Base-by-base conservation (phyloP, 1,140 invertebrate genomes). In the Dendrolimus kikuchii region DNA sequence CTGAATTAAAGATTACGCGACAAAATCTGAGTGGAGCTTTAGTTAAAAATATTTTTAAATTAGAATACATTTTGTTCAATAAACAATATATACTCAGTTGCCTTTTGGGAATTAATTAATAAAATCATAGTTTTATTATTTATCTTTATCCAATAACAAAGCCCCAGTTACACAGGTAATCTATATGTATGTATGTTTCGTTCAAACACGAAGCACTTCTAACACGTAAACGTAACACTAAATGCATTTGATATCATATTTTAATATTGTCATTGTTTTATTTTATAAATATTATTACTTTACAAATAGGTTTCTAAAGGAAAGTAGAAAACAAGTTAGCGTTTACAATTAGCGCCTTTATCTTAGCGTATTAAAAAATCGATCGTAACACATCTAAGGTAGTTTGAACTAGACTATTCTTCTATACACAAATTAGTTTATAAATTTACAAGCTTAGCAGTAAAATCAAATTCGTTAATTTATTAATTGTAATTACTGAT, bases 231-330 rank as follows among this genome's bases (percentile, higher is more conserved):
- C 64, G 63, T 80, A 81, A 77, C 47, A 68, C 74, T 77, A 77
- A 77, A 73, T 68, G 68, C 71, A 63, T 68, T 74, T 72, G 23
- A 23, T 23, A 75, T 82, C 73, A 79, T 73, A 77, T 74, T 68
- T 78, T 80, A 86, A 81, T 83, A 86, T 86, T 86, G 80, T 83
- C 80, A 82, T 83, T 76, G 74, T 75, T 79, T 70, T 81, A 74
- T 56, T 78, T 78, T 72, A 77, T 81, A 77, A 81, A 72, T 77
- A 74, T 77, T 71, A 78, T 79, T 84, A 79, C 68, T 68, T 77
- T 74, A 80, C 71, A 78, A 73, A 57, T 78, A 77, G 60, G 73
- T 58, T 62, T 60, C 74, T 74, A 79, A 61, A 69, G 51, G 69
- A 70, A 62, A 66, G 63, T 75, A 78, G 59, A 68, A 74, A 80